A percentile compares a stretch with the other conserved stretches of the same genome.
phyloP scores from a whole-genome alignment of 2,888 invertebrate genomes.

The Sinotaia quadrata region DNA sequence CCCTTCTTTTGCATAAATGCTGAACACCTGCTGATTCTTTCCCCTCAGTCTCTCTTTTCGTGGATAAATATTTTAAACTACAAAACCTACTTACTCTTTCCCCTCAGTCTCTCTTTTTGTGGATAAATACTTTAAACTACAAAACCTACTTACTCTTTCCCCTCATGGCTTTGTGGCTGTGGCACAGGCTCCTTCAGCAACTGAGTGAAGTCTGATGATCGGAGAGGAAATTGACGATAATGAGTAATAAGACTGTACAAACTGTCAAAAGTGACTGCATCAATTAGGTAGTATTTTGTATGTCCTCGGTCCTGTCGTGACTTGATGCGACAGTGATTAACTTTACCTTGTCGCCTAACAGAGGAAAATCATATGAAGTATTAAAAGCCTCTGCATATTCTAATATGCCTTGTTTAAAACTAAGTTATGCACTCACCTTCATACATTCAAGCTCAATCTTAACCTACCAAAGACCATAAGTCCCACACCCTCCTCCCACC shows the following conservation, averaged over 20 bases:
- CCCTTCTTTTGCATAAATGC: too few relatives aligned
- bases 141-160: constrained; percentile 77
- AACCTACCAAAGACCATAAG: too few relatives aligned
- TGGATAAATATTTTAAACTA: too few relatives aligned
- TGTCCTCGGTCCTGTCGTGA: constrained; percentile 86
- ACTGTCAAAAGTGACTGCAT: constrained; percentile 90
- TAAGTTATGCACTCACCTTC: too few relatives aligned
- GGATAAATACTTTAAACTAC: not conserved
- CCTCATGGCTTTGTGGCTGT: constrained; percentile 94
- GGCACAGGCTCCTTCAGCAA: constrained; percentile 92
- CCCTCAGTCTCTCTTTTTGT: constrained; percentile 21
- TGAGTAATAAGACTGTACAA: constrained; percentile 91
- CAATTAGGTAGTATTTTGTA: constrained; percentile 91
- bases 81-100: too few relatives aligned
- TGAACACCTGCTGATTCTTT: too few relatives aligned
- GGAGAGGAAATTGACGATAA: constrained; percentile 87
- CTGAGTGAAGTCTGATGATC: constrained; percentile 91
- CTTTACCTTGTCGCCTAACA: constrained; percentile 82
- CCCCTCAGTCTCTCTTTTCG: too few relatives aligned
- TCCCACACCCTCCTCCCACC: too few relatives aligned
- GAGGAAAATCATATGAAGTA: too few relatives aligned
- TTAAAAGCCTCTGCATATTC: too few relatives aligned
- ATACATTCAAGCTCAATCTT: too few relatives aligned
- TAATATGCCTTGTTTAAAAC: too few relatives aligned
- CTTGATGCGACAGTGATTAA: constrained; percentile 93